Evolutionary conservation across 2,888 invertebrate genomes (phyloP).

Genomic region (Clitarchus hookeri): DNA sequence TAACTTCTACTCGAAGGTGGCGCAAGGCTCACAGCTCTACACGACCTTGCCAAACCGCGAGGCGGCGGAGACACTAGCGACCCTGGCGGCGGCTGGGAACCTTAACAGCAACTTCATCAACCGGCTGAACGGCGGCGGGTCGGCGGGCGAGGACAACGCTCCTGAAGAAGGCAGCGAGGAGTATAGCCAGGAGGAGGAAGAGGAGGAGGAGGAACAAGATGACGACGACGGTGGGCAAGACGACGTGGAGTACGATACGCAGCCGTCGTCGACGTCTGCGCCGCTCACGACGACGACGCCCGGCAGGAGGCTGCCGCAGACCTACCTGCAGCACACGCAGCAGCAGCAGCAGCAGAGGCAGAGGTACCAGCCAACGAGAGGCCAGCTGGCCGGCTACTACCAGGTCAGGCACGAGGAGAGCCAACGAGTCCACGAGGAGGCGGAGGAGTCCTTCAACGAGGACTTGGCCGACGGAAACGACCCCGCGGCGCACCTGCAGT

Average conservation of each 20-base stretch:
- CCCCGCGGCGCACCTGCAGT: slow-evolving; percentile 44
- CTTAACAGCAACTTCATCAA: slow-evolving; percentile 52
- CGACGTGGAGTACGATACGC: slow-evolving; percentile 29
- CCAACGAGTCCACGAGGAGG: slow-evolving; percentile 44
- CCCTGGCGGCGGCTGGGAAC: slow-evolving; percentile 63
- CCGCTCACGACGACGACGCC: not conserved
- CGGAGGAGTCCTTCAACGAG: slow-evolving; percentile 46
- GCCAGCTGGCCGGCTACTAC: slow-evolving; percentile 44
- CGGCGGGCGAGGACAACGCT: not conserved
- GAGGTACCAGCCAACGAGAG: slow-evolving; percentile 48
- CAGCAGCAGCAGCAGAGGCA: slow-evolving; percentile 46
- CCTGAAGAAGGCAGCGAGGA: slow-evolving; percentile 29
- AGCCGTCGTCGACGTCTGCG: not conserved
- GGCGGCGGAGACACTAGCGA: slow-evolving; percentile 64
- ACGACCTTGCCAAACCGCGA: slow-evolving; percentile 66
- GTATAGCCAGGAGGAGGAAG: slow-evolving; percentile 32
- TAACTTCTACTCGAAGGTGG: slow-evolving; percentile 48
- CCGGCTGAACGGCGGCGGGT: slow-evolving; percentile 8
- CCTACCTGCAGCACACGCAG: slow-evolving; percentile 20
- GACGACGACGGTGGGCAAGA: slow-evolving; percentile 2
- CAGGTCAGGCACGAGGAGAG: slow-evolving; percentile 43
- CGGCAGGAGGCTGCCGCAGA: not conserved
- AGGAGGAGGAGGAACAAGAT: slow-evolving; percentile 23
- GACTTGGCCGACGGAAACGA: slow-evolving; percentile 46
- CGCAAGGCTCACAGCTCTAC: slow-evolving; percentile 52